Evolutionary conservation across 2,888 invertebrate species (phyloP).

Genomic region (Euzophera pinguis): DNA sequence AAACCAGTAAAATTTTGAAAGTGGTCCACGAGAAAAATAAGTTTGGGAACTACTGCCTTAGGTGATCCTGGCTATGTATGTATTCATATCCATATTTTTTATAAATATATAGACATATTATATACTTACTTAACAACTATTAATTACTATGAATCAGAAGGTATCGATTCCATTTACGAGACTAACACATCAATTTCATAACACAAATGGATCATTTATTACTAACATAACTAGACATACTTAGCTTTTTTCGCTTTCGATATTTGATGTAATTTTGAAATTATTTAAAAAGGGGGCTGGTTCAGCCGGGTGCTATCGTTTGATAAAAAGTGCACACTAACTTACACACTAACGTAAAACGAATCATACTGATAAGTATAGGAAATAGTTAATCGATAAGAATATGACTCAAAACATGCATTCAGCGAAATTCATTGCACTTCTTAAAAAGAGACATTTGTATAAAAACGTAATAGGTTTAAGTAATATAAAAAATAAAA

Average conservation of each 20-base stretch:
- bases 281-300: background rate
- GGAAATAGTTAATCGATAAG: conserved; percentile 1
- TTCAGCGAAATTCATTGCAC: background rate
- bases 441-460: conserved; percentile 5
- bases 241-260: too few relatives aligned
- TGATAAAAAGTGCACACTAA: background rate
- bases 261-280: too few relatives aligned
- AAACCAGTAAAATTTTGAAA: too few relatives aligned
- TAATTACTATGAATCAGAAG: conserved; percentile 2
- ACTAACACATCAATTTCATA: background rate
- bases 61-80: too few relatives aligned
- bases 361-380: conserved; percentile 1
- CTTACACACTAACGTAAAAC: background rate
- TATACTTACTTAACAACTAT: conserved; percentile 1
- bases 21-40: too few relatives aligned
- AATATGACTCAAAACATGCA: background rate
- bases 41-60: too few relatives aligned
- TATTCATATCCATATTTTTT: too few relatives aligned
- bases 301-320: too few relatives aligned
- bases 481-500: too few relatives aligned
- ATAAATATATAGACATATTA: background rate
- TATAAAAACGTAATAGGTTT: too few relatives aligned
- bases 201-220: background rate
- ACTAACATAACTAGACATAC: too few relatives aligned
- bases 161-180: background rate